Evolutionary conservation across 2,888 invertebrate species (phyloP), one percentile per base, ranked within the genome.

Genomic region (Cetonia aurata): DNA sequence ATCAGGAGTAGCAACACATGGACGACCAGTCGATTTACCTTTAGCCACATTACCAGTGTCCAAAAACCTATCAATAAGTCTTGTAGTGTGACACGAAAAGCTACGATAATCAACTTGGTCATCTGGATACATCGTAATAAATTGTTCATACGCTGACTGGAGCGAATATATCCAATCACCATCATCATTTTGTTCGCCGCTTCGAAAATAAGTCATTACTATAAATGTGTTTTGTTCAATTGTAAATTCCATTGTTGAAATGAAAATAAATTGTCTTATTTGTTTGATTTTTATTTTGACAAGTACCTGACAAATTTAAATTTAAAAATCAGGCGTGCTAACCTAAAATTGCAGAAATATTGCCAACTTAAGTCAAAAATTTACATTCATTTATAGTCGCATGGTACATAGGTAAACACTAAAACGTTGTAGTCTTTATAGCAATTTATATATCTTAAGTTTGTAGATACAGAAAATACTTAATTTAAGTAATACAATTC

Each of bases 241-340:
- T 52, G 52, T 52, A 52, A 52, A 15, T 52, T 52, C 52, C 52
- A 52, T 52, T 52, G 52, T 52, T 52, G 17, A 52, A 52, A 52
- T 52, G 52, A 52, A 52, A 52, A 52, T 52, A 52, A 52, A 52
- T 52, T 52, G 52, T 52, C 52, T 52, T 52, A 15, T 52, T 52
- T 52, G 52, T 52, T 52, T 52, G 52, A 52, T 52, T 52, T 52
- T 52, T 52, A 52, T 52, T 52, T 52, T 52, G 52, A 50, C 50
- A 50, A 52, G 52, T 52, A 52, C 52, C 52, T 52, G 52, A 52
- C 52, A 52, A 52, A 52, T 52, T 52, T 52, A 52, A 52, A 52
- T 52, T 52, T 15, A 52, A 52, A 52, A 52, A 52, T 52, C 19
- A 52, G 52, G 52, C 52, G 52, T 52, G 52, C 52, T 52, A 52